These are phyloP conservation scores for Zapus hudsonius DNA, from an alignment of 2,113 vertebrate genomes.

Conservation along the genomic window DNA sequence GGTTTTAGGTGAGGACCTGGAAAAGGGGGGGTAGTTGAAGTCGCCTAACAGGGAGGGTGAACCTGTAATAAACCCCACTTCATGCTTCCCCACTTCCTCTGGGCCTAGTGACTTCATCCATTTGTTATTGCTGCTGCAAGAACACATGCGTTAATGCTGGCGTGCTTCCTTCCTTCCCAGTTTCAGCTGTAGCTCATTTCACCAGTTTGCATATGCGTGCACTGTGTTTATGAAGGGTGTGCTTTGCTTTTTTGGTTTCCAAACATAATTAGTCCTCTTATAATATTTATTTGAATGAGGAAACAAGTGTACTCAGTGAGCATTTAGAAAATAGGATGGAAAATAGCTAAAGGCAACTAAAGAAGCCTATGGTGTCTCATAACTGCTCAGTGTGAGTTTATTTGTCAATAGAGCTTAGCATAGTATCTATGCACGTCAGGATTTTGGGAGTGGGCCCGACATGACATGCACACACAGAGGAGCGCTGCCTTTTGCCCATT, in stretches of 20 bases:
- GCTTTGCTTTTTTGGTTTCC: background rate
- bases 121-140: background rate
- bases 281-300: background rate
- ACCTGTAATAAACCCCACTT: background rate
- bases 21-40: background rate
- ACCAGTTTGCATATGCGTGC: background rate
- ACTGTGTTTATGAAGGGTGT: background rate
- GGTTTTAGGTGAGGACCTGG: background rate
- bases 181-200: background rate
- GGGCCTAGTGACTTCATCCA: background rate
- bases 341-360: background rate
- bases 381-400: background rate
- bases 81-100: background rate
- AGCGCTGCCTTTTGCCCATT: background rate
- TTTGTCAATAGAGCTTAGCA: background rate
- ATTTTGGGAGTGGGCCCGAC: background rate
- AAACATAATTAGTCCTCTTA: slow-evolving; percentile 44
- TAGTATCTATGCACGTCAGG: background rate
- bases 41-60: background rate
- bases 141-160: too few species aligned
- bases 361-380: background rate
- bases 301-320: background rate
- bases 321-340: background rate
- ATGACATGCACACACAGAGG: background rate
- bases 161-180: background rate